Conservation (phyloP, 2,797 vertebrate species). For the Sebastolobus altivelis region DNA sequence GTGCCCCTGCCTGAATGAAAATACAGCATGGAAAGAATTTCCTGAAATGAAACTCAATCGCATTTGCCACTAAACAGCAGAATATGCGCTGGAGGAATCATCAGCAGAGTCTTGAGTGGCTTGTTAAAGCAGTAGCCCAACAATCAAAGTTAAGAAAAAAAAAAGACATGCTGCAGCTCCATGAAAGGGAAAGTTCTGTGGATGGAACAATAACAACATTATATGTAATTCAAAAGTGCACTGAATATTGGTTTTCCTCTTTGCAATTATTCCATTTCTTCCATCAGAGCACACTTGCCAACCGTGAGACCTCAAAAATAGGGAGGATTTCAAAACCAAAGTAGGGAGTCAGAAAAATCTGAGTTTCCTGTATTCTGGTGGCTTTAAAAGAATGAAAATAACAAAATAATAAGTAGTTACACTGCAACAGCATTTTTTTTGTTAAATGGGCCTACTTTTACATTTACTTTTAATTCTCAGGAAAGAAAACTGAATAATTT, state of each 20-base stretch:
- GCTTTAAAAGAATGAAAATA: too few relatives aligned
- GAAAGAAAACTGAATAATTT: too few relatives aligned
- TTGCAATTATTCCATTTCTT: conserved; percentile 18
- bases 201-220: conserved; percentile 38
- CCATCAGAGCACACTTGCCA: neutral
- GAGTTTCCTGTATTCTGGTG: too few relatives aligned
- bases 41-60: conserved; percentile 87
- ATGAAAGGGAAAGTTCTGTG: conserved; percentile 14
- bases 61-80: conserved; percentile 82
- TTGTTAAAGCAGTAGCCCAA: conserved; percentile 43
- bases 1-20: conserved; percentile 75
- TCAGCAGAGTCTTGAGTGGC: conserved; percentile 64
- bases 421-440: too few relatives aligned
- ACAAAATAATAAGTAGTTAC: too few relatives aligned
- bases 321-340: too few relatives aligned
- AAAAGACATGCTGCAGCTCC: conserved; percentile 1
- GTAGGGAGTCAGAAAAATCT: too few relatives aligned
- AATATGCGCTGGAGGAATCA: conserved; percentile 76
- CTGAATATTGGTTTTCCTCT: conserved; percentile 21
- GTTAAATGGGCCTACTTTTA: too few relatives aligned
- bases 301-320: too few relatives aligned
- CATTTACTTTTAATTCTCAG: too few relatives aligned
- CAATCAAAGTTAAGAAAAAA: conserved; percentile 32
- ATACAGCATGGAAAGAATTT: conserved; percentile 82
- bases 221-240: conserved; percentile 13